Evolutionary conservation across 23 tunicate species (phyloP), one percentile per base, ranked within the genome.

Genomic region (Diplosoma virens): DNA sequence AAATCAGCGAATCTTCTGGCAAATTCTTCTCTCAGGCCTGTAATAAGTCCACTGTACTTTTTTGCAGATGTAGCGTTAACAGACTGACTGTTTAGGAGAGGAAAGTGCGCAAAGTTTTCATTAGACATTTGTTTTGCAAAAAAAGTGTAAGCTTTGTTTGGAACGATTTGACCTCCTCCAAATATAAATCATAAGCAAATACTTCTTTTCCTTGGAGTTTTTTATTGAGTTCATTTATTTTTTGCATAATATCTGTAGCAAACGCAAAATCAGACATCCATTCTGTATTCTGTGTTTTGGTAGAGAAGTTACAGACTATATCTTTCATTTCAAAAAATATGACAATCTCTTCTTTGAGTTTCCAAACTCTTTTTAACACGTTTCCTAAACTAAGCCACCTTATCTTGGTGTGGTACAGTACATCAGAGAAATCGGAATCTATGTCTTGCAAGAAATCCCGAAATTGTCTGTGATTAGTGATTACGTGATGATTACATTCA

Each of bases 391-490:
- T 63, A n/a, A 76, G 54, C 81, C 81, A 76, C 14, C 81, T 24
- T 27, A 76, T 35, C 14, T 48, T 27, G 48, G 65, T 73, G 34
- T 73, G 79, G 66, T 73, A 73, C 36, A 30, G 23, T 27, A 79
- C 84, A 79, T 37, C 84, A 68, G 59, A 67, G 61, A 67, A 75
- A 68, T 67, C 84, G 59, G 84, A 35, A 21, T 36, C 79, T 33
- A 33, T 21, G 35, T 73, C 79, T 73, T 50, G 55, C 79, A 73
- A 35, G 27, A 73, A 36, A 25, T 50, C n/a, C 31, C 58, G 18
- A 59, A 76, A 59, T 71, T 76, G 71, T 59, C 72, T 76, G 81
- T 76, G 72, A 59, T 76, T 76, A n/a, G 59, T 33, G 79, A 29
- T 71, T n/a, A n/a, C n/a, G n/a, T n/a, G n/a, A n/a, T n/a, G n/a